phyloP scores from a whole-genome alignment of 2,113 vertebrate species.

The Nesogale talazaci region DNA sequence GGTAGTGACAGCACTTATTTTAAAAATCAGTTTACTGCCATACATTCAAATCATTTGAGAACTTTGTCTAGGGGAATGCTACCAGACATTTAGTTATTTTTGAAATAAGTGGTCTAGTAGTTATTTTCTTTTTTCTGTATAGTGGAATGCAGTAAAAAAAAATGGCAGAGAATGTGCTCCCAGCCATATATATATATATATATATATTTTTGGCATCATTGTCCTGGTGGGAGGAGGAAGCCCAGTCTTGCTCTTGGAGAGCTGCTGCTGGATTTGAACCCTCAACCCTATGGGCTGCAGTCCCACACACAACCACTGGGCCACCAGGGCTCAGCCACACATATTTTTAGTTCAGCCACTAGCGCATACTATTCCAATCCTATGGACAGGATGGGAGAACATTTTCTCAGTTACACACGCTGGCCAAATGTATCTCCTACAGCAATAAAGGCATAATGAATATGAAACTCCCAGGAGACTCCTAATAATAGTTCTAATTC shows the following conservation, averaged over 20 bases:
- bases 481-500: conserved; percentile 49
- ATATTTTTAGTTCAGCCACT: conserved; percentile 34
- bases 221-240: no score
- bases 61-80: neutral
- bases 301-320: no score
- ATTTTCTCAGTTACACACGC: neutral
- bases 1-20: neutral
- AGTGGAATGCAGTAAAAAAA: conserved; percentile 50
- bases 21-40: neutral
- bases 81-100: neutral
- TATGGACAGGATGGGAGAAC: neutral
- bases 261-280: no score
- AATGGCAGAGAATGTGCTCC: neutral
- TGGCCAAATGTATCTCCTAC: neutral
- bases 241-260: no score
- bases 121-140: neutral
- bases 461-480: neutral
- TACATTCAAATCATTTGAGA: neutral
- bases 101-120: neutral
- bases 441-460: neutral
- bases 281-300: no score
- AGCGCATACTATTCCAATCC: neutral
- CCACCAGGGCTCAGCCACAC: no score
- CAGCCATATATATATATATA: no score
- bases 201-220: no score